Base-by-base conservation (phyloP, 2,888 invertebrate species). In the Pristionchus japonicus region DNA sequence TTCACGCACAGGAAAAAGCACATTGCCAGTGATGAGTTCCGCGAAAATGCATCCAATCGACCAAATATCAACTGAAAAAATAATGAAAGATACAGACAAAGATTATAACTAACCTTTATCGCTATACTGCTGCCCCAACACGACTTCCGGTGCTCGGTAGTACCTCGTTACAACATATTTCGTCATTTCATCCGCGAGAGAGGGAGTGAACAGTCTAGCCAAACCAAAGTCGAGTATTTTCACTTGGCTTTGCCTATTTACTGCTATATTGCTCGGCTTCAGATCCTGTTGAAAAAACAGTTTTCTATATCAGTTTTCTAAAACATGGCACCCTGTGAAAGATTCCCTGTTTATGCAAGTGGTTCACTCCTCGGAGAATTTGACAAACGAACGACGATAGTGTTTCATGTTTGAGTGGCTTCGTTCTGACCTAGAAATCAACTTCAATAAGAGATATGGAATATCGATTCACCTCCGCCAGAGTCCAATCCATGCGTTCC, bases 21-120 rank as follows among this genome's bases (percentile, higher is more conserved):
- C n/a, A n/a, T n/a, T n/a, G n/a, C 98, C 99, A 92, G 98, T 96
- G 94, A 99, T 98, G 97, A 99, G 98, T 95, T 99, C 99, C 47
- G 98, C 99, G 98, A 99, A 99, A 95, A 99, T 99, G 96, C 99
- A 99, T 9, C 93, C 93, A 34, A 93, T 92, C 4, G 92, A 92
- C 94, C 94, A 94, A 47, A 94, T 92, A 89, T 94, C 94, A 31
- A 94, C 94, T 93, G 89, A 87, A 83, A 52, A 6, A n/a, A n/a
- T n/a, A n/a, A n/a, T n/a, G n/a, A n/a, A n/a, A n/a, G n/a, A n/a
- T n/a, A n/a, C n/a, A n/a, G n/a, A n/a, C n/a, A n/a, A n/a, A n/a
- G n/a, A n/a, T n/a, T n/a, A n/a, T n/a, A n/a, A n/a, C n/a, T n/a
- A n/a, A 96, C 96, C 96, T 96, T 99, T 99, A 95, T 98, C 98